These are phyloP conservation scores for Anoplopoma fimbria DNA, from an alignment of 2,113 vertebrate species.

Conservation along the genomic window DNA sequence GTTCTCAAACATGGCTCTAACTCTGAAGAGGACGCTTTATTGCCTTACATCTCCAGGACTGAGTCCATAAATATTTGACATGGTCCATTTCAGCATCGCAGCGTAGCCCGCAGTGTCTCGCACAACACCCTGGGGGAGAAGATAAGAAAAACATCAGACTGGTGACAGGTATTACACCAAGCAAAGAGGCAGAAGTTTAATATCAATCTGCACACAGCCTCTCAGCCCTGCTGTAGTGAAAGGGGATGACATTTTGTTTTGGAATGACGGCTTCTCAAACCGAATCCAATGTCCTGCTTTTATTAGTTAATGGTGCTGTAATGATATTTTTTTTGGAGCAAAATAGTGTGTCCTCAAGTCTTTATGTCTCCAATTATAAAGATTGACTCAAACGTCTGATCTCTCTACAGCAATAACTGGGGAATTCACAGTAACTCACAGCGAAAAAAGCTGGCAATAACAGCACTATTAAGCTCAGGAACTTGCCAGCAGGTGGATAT, in stretches of 20 bases:
- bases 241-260: neutral
- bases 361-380: neutral
- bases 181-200: conserved; percentile 18
- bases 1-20: conserved; percentile 15
- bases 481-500: conserved; percentile 39
- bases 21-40: conserved; percentile 39
- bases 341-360: neutral
- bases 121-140: conserved; percentile 88
- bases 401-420: conserved; percentile 19
- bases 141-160: conserved; percentile 51
- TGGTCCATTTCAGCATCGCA: conserved; percentile 97
- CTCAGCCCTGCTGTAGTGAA: neutral
- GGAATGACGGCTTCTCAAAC: conserved; percentile 6
- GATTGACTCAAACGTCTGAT: conserved; percentile 32
- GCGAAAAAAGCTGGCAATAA: conserved; percentile 15
- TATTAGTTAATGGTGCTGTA: conserved; percentile 1
- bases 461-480: conserved; percentile 9
- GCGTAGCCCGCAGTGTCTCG: conserved; percentile 95
- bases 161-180: conserved; percentile 23
- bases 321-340: conserved; percentile 20
- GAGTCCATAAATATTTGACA: conserved; percentile 95
- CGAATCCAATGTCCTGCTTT: neutral
- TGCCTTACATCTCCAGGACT: conserved; percentile 92
- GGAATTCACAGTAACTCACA: conserved; percentile 7
- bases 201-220: conserved; percentile 22